Evolutionary conservation across 2,797 vertebrate genomes (phyloP), one percentile per base, ranked within the genome.

Genomic region (Pempheris klunzingeri): DNA sequence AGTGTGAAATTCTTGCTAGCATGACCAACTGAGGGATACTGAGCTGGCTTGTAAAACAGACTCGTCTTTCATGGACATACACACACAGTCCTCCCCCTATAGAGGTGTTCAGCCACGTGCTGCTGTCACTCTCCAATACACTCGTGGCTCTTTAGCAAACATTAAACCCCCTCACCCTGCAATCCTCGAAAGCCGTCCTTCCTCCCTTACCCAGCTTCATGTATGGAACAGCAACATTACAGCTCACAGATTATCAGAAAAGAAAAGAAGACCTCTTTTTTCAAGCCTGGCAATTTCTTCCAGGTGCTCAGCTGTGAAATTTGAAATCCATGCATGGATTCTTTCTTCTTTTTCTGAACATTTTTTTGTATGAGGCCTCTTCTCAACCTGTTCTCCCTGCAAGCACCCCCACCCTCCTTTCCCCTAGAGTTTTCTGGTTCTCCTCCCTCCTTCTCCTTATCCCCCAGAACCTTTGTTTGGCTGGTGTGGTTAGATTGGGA

Each of bases 241-340:
- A 84, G 72, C 78, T 83, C 76, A 52, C 64, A 87, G 89, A 91
- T 93, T 90, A 94, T 90, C 89, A 84, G 77, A 83, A 90, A 90
- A 93, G 91, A 94, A 92, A 91, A 91, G 86, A 81, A 68, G 59
- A 75, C 60, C 63, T 64, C 66, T 74, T 87, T 80, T 92, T 87
- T 46, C 60, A 74, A 82, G 83, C 80, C 88, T 90, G 80, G 87
- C 94, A 94, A 94, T 94, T 95, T 94, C 93, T 92, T 74, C 88
- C 85, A 95, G 57, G 89, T 94, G 92, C 91, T 96, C 93, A 94
- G 90, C 92, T 95, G 89, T 94, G 94, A 95, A 95, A 96, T 96
- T 94, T 95, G 91, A 95, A 96, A 96, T 93, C 85, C 94, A 92
- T 93, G 92, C 95, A 93, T 93, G 90, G 91, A 86, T 87, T 92